A percentile compares a stretch with the other conserved stretches of the same genome.
Evolutionary conservation across 2,113 vertebrate species (phyloP).

Genomic region (Pseudopipra pipra): DNA sequence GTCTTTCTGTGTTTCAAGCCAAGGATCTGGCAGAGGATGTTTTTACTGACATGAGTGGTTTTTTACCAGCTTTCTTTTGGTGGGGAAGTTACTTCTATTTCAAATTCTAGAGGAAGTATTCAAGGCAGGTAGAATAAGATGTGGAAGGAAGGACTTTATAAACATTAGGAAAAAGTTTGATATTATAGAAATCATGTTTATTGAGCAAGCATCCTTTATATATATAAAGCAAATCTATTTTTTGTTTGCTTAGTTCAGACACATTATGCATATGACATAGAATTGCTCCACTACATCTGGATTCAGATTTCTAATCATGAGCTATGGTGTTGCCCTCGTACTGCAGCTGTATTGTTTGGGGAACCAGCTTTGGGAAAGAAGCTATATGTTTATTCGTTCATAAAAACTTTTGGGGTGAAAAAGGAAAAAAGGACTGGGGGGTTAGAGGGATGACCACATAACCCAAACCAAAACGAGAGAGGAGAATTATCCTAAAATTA

Average conservation of each 20-base stretch:
- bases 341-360: background rate
- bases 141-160: background rate
- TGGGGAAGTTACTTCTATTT: background rate
- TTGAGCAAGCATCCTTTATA: background rate
- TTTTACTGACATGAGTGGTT: background rate
- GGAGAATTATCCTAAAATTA: background rate
- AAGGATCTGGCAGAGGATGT: background rate
- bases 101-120: background rate
- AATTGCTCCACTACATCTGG: background rate
- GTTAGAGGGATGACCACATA: accelerated
- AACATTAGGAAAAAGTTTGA: background rate
- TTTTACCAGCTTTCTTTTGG: background rate
- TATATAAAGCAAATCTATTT: background rate
- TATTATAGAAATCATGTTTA: background rate
- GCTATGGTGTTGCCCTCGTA: background rate
- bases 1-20: background rate
- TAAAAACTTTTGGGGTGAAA: background rate
- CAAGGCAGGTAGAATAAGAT: background rate
- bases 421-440: background rate
- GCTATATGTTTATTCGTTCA: accelerated
- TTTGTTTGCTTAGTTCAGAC: background rate
- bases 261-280: background rate
- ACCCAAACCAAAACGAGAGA: background rate
- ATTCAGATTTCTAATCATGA: background rate
- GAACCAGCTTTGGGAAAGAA: background rate